Base-by-base conservation (phyloP, 2,113 vertebrate genomes). In the Symphodus melops region DNA sequence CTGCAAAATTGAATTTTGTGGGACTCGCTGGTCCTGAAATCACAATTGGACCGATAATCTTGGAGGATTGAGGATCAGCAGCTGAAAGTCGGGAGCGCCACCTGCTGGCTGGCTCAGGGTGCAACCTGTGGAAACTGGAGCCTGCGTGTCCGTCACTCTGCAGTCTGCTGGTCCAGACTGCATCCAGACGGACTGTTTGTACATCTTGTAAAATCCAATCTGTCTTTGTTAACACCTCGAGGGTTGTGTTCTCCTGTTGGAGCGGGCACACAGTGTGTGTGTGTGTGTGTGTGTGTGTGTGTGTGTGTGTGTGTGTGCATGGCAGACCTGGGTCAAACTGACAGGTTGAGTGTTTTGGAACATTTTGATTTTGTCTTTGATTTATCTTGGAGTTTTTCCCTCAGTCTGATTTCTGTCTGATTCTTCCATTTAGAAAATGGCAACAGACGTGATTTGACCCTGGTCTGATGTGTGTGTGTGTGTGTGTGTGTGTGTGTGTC, bases 171-270 rank as follows among this genome's bases (percentile, higher is more conserved):
- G 88, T 65, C 8, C 85, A 56, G 85, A 76, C 78, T 49, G 72
- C 9, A 21, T 41, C 82, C 28, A 55, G 75, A 48, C 3, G 21
- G 83, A 33, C 56, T 0, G 10, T 68, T 44, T 91, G 88, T 92
- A 88, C 19, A 88, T 91, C 83, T 67, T 90, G 85, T 92, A 82
- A 74, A 79, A 62, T 41, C 20, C 9, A 53, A 81, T 20, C 49
- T 80, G 70, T 89, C 28, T 46, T 28, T 66, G 64, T 82, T n/a
- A 8, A 9, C 36, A 39, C 70, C 64, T 77, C 9, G 49, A 68
- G 77, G 83, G 67, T 48, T 10, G 42, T 10, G 42, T 44, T 33
- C 63, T 85, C 55, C 56, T 83, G 28, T 77, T 82, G 84, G 86
- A 86, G 83, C 75, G 87, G 68, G 41, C 11, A n/a, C n/a, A n/a